Conservation (phyloP, 92 coral and sea anemone species). For the Actinernus sp. region DNA sequence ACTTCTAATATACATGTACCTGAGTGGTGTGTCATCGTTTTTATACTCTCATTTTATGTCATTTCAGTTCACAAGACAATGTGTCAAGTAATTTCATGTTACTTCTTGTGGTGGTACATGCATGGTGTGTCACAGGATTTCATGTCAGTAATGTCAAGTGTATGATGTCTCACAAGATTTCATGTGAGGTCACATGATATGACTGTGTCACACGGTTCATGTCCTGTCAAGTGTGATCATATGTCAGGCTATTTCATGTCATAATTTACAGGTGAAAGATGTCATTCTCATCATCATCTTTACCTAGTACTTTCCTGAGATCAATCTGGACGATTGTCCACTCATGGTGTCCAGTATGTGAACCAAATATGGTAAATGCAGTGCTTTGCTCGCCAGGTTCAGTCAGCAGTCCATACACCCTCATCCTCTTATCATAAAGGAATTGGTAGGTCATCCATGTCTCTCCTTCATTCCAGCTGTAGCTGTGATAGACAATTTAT, state of each 20-base stretch:
- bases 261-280: background rate
- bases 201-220: no score
- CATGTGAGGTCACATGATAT: no score
- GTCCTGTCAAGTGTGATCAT: no score
- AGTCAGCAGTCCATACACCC: conserved; percentile 94
- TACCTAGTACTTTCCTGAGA: conserved; percentile 78
- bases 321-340: conserved; percentile 94
- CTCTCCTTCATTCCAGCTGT: conserved; percentile 96
- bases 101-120: no score
- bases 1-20: no score
- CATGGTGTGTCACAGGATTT: no score
- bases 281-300: background rate
- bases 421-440: conserved; percentile 60
- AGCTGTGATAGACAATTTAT: conserved; percentile 46
- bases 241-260: background rate
- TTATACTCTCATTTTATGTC: no score
- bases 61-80: no score
- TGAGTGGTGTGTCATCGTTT: no score
- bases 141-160: no score
- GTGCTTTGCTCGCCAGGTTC: conserved; percentile 94
- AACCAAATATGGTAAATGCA: conserved; percentile 88
- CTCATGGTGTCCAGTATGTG: conserved; percentile 69
- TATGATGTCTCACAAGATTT: no score
- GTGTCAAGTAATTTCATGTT: no score
- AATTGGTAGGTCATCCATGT: conserved; percentile 80